Percentiles rank a stretch among this genome's conserved stretches.
Conservation (phyloP, 92 coral and sea anemone genomes). For the Micromussa lordhowensis region DNA sequence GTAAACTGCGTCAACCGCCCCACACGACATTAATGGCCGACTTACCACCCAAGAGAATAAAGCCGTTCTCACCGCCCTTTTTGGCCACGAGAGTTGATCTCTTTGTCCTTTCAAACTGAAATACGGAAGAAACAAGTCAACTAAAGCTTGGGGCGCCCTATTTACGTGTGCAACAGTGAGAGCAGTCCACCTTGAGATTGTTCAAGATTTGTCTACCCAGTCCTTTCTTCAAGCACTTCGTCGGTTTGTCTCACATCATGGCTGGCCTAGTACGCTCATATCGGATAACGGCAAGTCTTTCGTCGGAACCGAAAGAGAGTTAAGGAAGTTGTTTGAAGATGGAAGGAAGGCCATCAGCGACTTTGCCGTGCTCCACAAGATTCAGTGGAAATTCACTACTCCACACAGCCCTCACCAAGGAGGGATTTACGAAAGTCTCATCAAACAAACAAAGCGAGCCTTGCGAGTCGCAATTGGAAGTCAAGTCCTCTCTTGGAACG, state of each 20-base stretch:
- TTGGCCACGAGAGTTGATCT: slow-evolving; percentile 58
- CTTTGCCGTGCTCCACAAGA: slow-evolving; percentile 54
- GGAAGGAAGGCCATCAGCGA: slow-evolving; percentile 28
- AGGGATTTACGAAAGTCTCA: slow-evolving; percentile 59
- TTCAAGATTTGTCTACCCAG: slow-evolving; percentile 42
- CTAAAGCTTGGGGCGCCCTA: slow-evolving; percentile 39
- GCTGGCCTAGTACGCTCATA: slow-evolving; percentile 57
- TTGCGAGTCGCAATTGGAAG: slow-evolving; percentile 27
- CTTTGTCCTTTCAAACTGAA: slow-evolving; percentile 58
- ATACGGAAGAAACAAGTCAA: slow-evolving; percentile 28
- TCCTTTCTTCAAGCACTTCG: slow-evolving; percentile 53
- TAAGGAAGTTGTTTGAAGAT: slow-evolving; percentile 36
- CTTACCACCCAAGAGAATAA: slow-evolving; percentile 52
- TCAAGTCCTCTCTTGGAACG: slow-evolving; percentile 57
- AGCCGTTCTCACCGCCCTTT: slow-evolving; percentile 55
- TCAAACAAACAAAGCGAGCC: slow-evolving; percentile 41
- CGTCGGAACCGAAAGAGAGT: slow-evolving; percentile 55
- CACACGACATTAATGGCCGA: slow-evolving; percentile 64
- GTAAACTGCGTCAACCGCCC: slow-evolving; percentile 57
- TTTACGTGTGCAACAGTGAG: slow-evolving; percentile 56
- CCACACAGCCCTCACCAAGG: slow-evolving; percentile 67
- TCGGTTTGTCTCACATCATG: slow-evolving; percentile 55
- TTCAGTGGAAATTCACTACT: slow-evolving; percentile 55
- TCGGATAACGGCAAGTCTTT: slow-evolving; percentile 63
- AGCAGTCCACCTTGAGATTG: slow-evolving; percentile 40